Evolutionary conservation across 2,797 vertebrate genomes (phyloP).

Genomic region (Falco berigora): DNA sequence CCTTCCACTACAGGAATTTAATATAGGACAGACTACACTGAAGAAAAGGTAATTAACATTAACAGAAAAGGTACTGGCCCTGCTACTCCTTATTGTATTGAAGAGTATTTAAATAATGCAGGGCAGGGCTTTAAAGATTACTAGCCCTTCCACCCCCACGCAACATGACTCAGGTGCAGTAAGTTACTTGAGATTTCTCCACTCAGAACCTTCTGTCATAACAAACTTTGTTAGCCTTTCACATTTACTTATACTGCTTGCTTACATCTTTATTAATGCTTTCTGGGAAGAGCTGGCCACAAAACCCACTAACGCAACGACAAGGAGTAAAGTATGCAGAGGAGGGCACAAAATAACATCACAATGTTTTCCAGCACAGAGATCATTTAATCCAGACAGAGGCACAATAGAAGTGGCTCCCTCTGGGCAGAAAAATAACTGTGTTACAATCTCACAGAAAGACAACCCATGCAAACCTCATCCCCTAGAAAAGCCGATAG

Average conservation of each 20-base stretch:
- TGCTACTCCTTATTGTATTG: not conserved
- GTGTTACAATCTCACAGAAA: not conserved
- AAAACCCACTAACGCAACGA: not conserved
- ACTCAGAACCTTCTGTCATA: not conserved
- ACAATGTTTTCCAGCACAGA: not conserved
- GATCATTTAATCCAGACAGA: not conserved
- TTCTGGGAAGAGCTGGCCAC: not conserved
- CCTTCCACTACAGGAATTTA: not conserved
- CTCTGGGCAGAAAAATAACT: not conserved
- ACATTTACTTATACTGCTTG: not conserved
- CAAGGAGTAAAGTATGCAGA: not conserved
- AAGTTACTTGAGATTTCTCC: conserved; percentile 3
- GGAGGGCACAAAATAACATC: not conserved
- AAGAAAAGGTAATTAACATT: not conserved
- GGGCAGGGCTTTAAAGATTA: not conserved
- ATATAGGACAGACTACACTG: not conserved
- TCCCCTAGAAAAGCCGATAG: not conserved
- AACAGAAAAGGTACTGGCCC: not conserved
- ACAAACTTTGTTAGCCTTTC: not conserved
- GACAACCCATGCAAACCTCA: conserved; percentile 15
- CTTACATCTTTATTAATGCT: not conserved
- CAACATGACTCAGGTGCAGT: conserved; percentile 6
- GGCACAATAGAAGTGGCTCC: not conserved
- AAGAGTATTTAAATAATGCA: not conserved
- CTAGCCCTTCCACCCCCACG: not conserved